Evolutionary conservation across 2,888 invertebrate species (phyloP), one percentile per base, ranked within the genome.

Genomic region (Theretra japonica): DNA sequence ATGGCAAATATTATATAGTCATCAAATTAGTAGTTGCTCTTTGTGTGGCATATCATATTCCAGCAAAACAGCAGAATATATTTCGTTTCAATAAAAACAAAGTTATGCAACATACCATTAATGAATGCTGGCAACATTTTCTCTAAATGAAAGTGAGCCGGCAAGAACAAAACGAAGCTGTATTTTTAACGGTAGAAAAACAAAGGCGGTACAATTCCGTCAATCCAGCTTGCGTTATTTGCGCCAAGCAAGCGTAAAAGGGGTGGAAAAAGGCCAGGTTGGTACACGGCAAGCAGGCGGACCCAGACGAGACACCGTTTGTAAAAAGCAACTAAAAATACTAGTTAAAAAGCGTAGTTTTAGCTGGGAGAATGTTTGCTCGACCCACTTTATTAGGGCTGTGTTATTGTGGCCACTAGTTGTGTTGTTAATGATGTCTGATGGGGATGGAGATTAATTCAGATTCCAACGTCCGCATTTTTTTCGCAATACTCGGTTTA

Each of bases 331-430:
- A 90, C 89, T 87, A 88, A 90, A 91, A 91, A 88, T 88, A 88
- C 88, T 88, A 87, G 90, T 90, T 90, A 89, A 91, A 90, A 91
- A 90, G 88, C 87, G 89, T 89, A 89, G 90, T 90, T 92, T 88
- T 87, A 89, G 87, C 88, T 78, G 79, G 82, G 82, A 81, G 83
- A 88, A 89, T 91, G 91, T 91, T 91, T 90, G 87, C 86, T 81
- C 90, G 91, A 89, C 91, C 92, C 90, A 92, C 90, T 92, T 92
- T 92, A 92, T 92, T 92, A 92, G 89, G 86, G 88, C 82, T 80
- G 83, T 77, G 78, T 62, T 72, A 74, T 82, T 82, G 76, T 74
- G 84, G 90, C 88, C 80, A 88, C 68, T 53, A 85, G 70, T 60
- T 0, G 68, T 68, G 72, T 25, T 25, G 7, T 15, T 4, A 25